Conservation (phyloP, 2,888 invertebrate species). For the Erynnis tages region DNA sequence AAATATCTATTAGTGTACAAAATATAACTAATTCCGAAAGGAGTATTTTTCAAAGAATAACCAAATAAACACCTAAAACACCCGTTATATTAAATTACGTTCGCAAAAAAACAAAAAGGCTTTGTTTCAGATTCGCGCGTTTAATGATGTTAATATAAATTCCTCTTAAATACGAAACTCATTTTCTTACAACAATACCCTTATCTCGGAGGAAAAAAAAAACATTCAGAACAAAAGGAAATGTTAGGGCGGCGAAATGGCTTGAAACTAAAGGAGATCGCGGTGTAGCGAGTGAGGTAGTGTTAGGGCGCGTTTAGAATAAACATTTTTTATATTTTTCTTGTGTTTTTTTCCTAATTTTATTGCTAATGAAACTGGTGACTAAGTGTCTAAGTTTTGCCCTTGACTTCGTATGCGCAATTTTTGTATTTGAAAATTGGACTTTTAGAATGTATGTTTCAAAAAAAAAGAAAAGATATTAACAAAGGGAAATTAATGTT, state of each 20-base stretch:
- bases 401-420: too few species aligned
- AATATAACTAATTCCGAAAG: too few species aligned
- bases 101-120: not conserved
- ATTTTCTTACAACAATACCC: conserved; percentile 34
- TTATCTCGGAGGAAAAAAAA: conserved; percentile 37
- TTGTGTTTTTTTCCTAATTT: too few species aligned
- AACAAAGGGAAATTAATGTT: too few species aligned
- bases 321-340: not conserved
- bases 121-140: conserved; percentile 4
- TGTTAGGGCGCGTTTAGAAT: conserved; percentile 25
- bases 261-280: conserved; percentile 42
- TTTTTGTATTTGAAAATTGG: too few species aligned
- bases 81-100: too few species aligned
- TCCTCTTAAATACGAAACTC: conserved; percentile 24
- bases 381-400: too few species aligned
- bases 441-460: too few species aligned
- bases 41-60: not conserved
- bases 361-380: too few species aligned
- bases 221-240: conserved; percentile 41
- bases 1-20: too few species aligned
- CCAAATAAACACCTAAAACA: too few species aligned
- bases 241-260: conserved; percentile 42
- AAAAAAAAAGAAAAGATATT: too few species aligned
- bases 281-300: conserved; percentile 32
- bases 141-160: conserved; percentile 24